Conservation (phyloP, 2,888 invertebrate species). For the Choreutis nemorana region DNA sequence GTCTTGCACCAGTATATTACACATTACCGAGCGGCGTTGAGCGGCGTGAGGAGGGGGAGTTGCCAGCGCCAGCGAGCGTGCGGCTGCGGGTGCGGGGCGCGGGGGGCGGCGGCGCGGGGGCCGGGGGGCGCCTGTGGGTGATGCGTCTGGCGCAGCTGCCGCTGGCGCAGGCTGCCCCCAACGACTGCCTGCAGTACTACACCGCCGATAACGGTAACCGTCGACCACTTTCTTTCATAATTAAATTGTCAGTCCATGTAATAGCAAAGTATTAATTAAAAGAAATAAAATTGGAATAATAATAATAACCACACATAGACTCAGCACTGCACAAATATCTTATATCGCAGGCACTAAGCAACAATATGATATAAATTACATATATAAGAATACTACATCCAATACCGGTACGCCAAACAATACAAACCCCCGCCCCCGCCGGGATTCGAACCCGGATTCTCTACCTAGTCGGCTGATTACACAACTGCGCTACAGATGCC, state of each 20-base stretch:
- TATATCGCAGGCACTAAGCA: no score
- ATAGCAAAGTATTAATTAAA: not conserved
- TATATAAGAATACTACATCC: no score
- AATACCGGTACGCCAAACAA: no score
- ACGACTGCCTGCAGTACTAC: constrained; percentile 79
- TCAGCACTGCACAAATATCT: no score
- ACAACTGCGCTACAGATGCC: no score
- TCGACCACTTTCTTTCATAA: not conserved
- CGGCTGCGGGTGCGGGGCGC: constrained; percentile 61
- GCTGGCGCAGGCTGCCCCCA: constrained; percentile 78
- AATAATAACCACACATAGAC: no score
- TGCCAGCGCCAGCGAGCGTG: constrained; percentile 27
- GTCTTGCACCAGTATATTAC: constrained; percentile 68
- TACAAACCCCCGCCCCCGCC: no score
- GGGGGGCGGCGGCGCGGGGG: constrained; percentile 66
- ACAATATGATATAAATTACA: no score
- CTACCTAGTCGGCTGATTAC: no score
- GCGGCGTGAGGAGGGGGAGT: constrained; percentile 34
- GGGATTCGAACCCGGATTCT: no score
- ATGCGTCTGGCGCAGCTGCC: constrained; percentile 79
- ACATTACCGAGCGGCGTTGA: constrained; percentile 64
- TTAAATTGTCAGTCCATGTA: not conserved
- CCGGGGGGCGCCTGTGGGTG: constrained; percentile 80
- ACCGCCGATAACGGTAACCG: constrained; percentile 67
- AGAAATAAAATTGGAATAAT: no score